Conservation (phyloP, 2,888 invertebrate genomes). For the Microctonus brassicae region DNA sequence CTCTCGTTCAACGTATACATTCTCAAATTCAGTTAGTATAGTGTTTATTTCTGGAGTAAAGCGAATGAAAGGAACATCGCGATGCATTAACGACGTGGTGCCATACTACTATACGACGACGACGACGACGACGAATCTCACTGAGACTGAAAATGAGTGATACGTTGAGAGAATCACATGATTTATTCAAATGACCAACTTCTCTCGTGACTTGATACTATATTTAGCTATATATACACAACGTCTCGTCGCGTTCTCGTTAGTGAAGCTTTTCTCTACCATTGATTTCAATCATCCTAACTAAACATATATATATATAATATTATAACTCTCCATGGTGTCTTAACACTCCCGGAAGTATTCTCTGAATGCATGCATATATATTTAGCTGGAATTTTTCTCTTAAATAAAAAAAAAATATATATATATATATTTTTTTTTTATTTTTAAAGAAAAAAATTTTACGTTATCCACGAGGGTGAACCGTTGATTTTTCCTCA, state of each 20-base stretch:
- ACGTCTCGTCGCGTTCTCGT: slow-evolving; percentile 34
- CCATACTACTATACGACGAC: no score
- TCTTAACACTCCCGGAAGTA: background rate
- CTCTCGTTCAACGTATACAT: background rate
- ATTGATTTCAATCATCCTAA: slow-evolving; percentile 14
- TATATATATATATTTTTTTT: slow-evolving; percentile 13
- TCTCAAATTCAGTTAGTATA: background rate
- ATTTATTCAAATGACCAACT: slow-evolving; percentile 53
- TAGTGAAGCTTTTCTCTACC: slow-evolving; percentile 15
- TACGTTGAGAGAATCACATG: slow-evolving; percentile 53
- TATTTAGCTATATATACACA: slow-evolving; percentile 36
- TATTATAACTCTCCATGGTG: background rate
- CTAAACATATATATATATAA: background rate
- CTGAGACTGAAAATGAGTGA: slow-evolving; percentile 54
- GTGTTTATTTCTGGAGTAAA: slow-evolving; percentile 17
- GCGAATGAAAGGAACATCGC: slow-evolving; percentile 33
- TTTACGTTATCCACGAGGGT: slow-evolving; percentile 36
- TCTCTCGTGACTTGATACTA: slow-evolving; percentile 36
- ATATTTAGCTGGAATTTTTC: slow-evolving; percentile 10
- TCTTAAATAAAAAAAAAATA: no score
- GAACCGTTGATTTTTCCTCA: slow-evolving; percentile 47
- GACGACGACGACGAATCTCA: slow-evolving; percentile 28
- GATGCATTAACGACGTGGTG: slow-evolving; percentile 34
- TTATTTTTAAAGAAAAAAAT: slow-evolving; percentile 35
- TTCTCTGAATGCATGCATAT: background rate